These are phyloP conservation scores for Percopsis transmontana DNA, from an alignment of 2,113 vertebrate species.

Conservation along the genomic window DNA sequence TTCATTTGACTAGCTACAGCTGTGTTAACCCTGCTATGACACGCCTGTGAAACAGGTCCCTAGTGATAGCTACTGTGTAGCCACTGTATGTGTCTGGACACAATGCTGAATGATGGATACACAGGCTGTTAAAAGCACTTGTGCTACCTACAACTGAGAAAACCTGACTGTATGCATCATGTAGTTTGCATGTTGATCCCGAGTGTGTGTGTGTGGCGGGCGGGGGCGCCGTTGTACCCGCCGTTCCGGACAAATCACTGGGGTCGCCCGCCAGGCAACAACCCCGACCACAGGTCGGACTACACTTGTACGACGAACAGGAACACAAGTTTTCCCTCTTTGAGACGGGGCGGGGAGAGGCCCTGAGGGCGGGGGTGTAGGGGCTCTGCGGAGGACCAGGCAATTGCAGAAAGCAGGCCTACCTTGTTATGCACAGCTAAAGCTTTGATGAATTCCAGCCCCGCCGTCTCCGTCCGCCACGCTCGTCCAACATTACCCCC, in stretches of 20 bases:
- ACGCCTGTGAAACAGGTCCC: no score
- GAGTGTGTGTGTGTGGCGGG: not conserved
- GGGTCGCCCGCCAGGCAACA: conserved; percentile 52
- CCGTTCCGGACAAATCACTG: conserved; percentile 60
- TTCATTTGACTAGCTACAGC: no score
- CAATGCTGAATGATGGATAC: not conserved
- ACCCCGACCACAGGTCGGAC: conserved; percentile 32
- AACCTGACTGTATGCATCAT: not conserved
- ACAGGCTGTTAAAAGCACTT: not conserved
- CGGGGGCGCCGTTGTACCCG: conserved; percentile 44
- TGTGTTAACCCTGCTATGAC: no score
- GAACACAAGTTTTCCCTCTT: conserved; percentile 67
- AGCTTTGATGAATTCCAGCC: conserved; percentile 61
- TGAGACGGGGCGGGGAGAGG: conserved; percentile 12
- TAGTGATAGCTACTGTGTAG: no score
- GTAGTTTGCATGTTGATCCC: conserved; percentile 26
- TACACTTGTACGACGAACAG: conserved; percentile 66
- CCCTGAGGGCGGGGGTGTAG: conserved; percentile 43
- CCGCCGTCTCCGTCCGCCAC: conserved; percentile 41
- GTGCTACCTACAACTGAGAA: not conserved
- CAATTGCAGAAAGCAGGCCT: conserved; percentile 50
- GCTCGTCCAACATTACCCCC: conserved; percentile 44
- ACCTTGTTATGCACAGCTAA: conserved; percentile 60
- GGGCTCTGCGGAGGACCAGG: conserved; percentile 43
- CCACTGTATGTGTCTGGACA: not conserved